Percentiles rank a stretch among this genome's conserved stretches.
These are phyloP conservation scores for Cheiracanthium punctorium DNA, from an alignment of 2,888 invertebrate species.

Conservation along the genomic window DNA sequence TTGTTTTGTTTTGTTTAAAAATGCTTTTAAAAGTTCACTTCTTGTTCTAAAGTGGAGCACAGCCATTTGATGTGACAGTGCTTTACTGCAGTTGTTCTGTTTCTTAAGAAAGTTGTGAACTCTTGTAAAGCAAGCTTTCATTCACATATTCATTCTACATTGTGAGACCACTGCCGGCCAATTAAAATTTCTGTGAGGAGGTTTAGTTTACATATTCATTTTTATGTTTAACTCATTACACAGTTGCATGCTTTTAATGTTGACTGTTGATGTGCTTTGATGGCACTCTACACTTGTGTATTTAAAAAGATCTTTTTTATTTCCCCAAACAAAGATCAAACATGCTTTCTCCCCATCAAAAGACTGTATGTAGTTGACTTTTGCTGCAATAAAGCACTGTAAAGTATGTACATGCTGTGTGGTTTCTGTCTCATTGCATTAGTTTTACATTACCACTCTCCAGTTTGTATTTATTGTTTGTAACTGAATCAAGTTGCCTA, in stretches of 20 bases:
- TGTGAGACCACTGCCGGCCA: constrained; percentile 70
- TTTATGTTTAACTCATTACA: constrained; percentile 58
- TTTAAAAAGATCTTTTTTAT: constrained; percentile 16
- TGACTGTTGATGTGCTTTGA: constrained; percentile 56
- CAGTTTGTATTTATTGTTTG: background rate
- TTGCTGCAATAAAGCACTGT: constrained; percentile 72
- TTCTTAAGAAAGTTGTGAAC: constrained; percentile 43
- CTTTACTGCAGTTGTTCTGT: constrained; percentile 66
- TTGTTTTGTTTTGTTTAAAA: no score
- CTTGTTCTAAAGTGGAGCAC: constrained; percentile 56
- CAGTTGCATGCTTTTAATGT: constrained; percentile 70
- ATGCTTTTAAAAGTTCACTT: constrained; percentile 55
- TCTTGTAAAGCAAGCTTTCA: constrained; percentile 61
- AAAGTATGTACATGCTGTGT: constrained; percentile 57
- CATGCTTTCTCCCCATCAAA: constrained; percentile 55
- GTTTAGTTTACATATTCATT: constrained; percentile 66
- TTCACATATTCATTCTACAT: constrained; percentile 69
- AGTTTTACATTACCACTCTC: background rate
- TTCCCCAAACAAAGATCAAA: constrained; percentile 60
- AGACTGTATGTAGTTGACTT: constrained; percentile 71
- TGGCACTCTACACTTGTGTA: constrained; percentile 52
- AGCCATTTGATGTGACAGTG: constrained; percentile 66
- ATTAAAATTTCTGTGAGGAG: constrained; percentile 57
- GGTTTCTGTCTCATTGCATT: constrained; percentile 11
- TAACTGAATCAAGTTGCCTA: background rate